phyloP scores from a whole-genome alignment of 2,888 invertebrate species.

The Anthophora plumipes region DNA sequence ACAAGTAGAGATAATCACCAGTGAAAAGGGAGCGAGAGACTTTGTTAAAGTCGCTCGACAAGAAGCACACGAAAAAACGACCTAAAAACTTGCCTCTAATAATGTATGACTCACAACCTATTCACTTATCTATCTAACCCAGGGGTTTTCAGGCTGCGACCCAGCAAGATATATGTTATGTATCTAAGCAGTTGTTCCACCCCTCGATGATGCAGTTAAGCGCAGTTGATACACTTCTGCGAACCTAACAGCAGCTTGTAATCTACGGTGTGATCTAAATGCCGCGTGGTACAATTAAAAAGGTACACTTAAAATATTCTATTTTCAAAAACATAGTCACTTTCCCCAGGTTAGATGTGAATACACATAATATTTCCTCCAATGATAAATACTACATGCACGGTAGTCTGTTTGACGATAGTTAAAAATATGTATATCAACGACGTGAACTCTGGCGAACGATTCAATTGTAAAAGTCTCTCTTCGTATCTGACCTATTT shows the following conservation, averaged over 20 bases:
- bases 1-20: constrained; percentile 37
- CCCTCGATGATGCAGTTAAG: constrained; percentile 51
- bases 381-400: background rate
- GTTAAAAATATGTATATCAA: no score
- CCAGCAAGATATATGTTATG: constrained; percentile 48
- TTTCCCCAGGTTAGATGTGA: no score
- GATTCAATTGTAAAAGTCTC: constrained; percentile 8
- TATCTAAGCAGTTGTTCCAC: constrained; percentile 54
- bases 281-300: constrained; percentile 29
- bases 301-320: constrained; percentile 5
- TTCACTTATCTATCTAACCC: constrained; percentile 72
- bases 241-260: constrained; percentile 46
- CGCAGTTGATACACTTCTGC: constrained; percentile 54
- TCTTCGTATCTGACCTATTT: constrained; percentile 38
- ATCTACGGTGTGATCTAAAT: constrained; percentile 43
- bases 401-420: background rate
- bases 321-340: background rate
- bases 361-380: background rate
- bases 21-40: constrained; percentile 26
- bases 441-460: background rate
- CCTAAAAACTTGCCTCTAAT: constrained; percentile 66
- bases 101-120: constrained; percentile 69
- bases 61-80: constrained; percentile 53
- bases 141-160: constrained; percentile 70
- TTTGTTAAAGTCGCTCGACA: constrained; percentile 28